These are phyloP conservation scores for Chesias legatella DNA, from an alignment of 2,888 invertebrate species.

Conservation along the genomic window DNA sequence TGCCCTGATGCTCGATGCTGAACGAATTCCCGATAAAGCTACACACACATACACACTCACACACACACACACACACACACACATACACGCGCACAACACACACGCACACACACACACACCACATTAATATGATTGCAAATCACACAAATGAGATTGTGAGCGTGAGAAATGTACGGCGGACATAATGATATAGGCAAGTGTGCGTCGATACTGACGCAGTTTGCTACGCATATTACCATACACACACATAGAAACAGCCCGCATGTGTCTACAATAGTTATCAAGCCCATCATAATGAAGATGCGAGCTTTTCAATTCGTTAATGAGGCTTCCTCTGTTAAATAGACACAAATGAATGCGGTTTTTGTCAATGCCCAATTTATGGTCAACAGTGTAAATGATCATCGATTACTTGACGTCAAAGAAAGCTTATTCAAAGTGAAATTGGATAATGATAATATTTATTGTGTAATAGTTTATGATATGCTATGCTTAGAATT, in stretches of 20 bases:
- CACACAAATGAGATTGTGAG: slow-evolving; percentile 61
- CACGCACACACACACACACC: slow-evolving; percentile 43
- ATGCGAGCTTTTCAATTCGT: slow-evolving; percentile 69
- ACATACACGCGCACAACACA: slow-evolving; percentile 41
- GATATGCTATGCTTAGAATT: no score
- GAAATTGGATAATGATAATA: slow-evolving; percentile 48
- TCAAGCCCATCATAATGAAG: slow-evolving; percentile 66
- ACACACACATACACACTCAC: slow-evolving; percentile 50
- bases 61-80: slow-evolving; percentile 42
- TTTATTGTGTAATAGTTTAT: no score
- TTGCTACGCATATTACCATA: slow-evolving; percentile 42
- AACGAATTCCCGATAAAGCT: slow-evolving; percentile 73
- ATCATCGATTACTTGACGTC: slow-evolving; percentile 48
- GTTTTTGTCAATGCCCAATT: slow-evolving; percentile 60
- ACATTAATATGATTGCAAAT: slow-evolving; percentile 64
- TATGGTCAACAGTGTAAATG: slow-evolving; percentile 50
- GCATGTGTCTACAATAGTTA: slow-evolving; percentile 69
- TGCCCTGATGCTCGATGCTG: slow-evolving; percentile 61
- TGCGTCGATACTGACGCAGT: slow-evolving; percentile 52
- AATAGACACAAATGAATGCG: slow-evolving; percentile 54
- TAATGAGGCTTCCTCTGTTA: slow-evolving; percentile 68
- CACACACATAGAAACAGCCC: slow-evolving; percentile 53
- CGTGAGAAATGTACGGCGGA: slow-evolving; percentile 76
- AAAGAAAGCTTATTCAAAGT: slow-evolving; percentile 34
- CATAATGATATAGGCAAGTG: slow-evolving; percentile 53